Conservation (phyloP, 1,140 invertebrate species). For the Panagrolaimus sp. region DNA sequence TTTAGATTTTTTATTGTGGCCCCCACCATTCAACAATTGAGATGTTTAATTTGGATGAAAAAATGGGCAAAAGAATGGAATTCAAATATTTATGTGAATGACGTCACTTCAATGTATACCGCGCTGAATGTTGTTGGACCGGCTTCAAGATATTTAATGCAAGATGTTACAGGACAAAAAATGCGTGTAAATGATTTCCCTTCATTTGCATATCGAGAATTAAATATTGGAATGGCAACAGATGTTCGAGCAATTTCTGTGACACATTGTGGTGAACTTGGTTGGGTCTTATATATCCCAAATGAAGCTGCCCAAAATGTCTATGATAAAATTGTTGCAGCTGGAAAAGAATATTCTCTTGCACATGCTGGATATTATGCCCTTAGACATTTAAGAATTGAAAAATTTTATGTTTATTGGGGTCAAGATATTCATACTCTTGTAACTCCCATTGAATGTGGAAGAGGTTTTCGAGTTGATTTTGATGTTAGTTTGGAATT, state of each 20-base stretch:
- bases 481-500: conserved; percentile 74
- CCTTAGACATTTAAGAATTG: conserved; percentile 80
- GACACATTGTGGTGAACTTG: conserved; percentile 92
- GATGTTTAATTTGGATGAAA: conserved; percentile 84
- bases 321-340: conserved; percentile 79
- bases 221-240: conserved; percentile 86
- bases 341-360: conserved; percentile 83
- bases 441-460: conserved; percentile 92
- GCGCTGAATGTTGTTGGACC: conserved; percentile 93
- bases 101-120: conserved; percentile 95
- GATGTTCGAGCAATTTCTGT: conserved; percentile 87
- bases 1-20: conserved; percentile 94
- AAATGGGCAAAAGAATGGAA: conserved; percentile 49
- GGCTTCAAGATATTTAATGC: conserved; percentile 76
- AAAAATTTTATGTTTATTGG: conserved; percentile 95
- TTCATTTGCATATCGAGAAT: conserved; percentile 87
- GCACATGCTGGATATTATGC: conserved; percentile 83
- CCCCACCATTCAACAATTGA: conserved; percentile 90
- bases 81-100: conserved; percentile 62
- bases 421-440: conserved; percentile 87
- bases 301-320: conserved; percentile 95
- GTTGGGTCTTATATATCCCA: conserved; percentile 92
- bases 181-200: conserved; percentile 83
- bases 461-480: conserved; percentile 86
- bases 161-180: conserved; percentile 84